Evolutionary conservation across 2,888 invertebrate genomes (phyloP), one percentile per base, ranked within the genome.

Genomic region (Cheilosia pagana): DNA sequence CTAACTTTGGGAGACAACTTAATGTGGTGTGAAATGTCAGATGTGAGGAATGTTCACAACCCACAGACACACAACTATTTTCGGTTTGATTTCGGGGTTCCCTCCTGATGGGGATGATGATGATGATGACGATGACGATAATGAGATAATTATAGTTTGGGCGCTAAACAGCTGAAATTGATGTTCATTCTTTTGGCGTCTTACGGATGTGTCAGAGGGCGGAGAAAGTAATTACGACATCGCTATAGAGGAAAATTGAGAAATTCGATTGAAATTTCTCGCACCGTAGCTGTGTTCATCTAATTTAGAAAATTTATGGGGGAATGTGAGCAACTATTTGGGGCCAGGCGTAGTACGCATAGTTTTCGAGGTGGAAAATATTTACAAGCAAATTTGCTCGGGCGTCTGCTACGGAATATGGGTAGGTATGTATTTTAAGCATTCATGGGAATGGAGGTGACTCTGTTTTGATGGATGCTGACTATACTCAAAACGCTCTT

Each of bases 11-110:
- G 53, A 77, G 77, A 77, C 67, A 82, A 72, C 78, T 83, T 74
- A 74, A 78, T 78, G 74, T 59, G 72, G 68, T 79, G 83, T 74
- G 79, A 78, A 78, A 63, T 82, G 68, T 78, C 78, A 74, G 74
- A 65, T 83, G 83, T 65, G 74, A 79, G 70, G 65, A 83, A 83
- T 83, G 74, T 48, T 70, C 48, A 50, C 41, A 63, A 50, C 57
- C 39, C 71, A 72, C 67, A 67, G 45, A 43, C 74, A 68, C 28
- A 62, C 60, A 77, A 77, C 71, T 74, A 74, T 75, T 74, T 74
- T 60, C 4, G 53, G 77, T 62, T 62, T 60, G 72, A 82, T 82
- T 82, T 83, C 14, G 52, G 31, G 48, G 55, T 16, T 39, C 50
- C 41, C 25, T 43, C n/a, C n/a, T n/a, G n/a, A n/a, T n/a, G n/a